Evolutionary conservation across 1,140 invertebrate genomes (phyloP), one percentile per base, ranked within the genome.

Genomic region (Papilio helenus): DNA sequence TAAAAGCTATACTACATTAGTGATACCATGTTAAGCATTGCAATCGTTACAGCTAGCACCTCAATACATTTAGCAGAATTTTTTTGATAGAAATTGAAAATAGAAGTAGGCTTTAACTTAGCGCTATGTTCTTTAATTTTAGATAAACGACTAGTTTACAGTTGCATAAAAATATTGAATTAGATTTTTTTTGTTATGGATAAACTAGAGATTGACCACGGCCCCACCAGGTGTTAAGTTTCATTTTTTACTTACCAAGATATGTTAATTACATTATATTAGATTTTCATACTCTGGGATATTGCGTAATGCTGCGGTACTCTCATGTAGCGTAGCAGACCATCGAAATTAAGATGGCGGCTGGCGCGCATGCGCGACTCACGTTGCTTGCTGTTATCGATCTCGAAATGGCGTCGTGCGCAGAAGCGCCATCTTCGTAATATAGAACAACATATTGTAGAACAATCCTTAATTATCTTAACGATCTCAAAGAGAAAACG

Each of bases 381-480:
- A 10, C 18, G 16, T n/a, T 58, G 3, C 55, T 20, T 58, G 18
- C 55, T 12, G 20, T 26, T 55, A 61, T 61, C 58, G 58, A 61
- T 61, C 20, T 26, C 58, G 26, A 26, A 9, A 61, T 26, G 58
- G 55, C 55, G 55, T 58, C n/a, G 9, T 23, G 55, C 18, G 20
- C 18, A 1, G 20, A 58, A 26, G 20, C 23, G 58, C 20, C 58
- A 58, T 58, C n/a, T 58, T 58, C 10, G 23, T 10, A 10, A 58
- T 10, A 3, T 61, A 26, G 7, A 23, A 61, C 20, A 23, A 61
- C 20, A 26, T 61, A 5, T 61, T 61, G 9, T 12, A 61, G 58
- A 61, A 61, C 58, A 61, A 61, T 61, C 58, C 20, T 26, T 26
- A 26, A 61, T 26, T 26, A 61, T 61, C 58, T 61, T 12, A 61